phyloP scores from a whole-genome alignment of 2,888 invertebrate genomes.

The Zaprionus obscuricornis region DNA sequence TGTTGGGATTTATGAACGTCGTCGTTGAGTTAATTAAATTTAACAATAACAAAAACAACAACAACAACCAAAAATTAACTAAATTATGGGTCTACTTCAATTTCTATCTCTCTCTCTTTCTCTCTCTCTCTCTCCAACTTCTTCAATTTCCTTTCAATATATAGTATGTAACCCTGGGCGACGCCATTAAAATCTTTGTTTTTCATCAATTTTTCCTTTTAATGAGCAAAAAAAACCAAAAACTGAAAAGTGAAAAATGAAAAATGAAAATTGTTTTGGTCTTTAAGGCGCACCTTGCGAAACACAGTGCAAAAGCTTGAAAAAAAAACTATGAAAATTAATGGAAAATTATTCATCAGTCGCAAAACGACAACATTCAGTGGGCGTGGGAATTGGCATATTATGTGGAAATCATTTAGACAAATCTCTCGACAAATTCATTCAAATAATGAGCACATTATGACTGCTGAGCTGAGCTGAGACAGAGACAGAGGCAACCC shows the following conservation, averaged over 20 bases:
- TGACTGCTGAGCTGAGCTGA: no score
- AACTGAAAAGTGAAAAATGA: no score
- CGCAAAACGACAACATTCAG: not conserved
- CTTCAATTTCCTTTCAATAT: no score
- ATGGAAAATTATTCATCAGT: not conserved
- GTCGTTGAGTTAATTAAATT: conserved; percentile 70
- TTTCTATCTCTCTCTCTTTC: not conserved
- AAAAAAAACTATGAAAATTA: conserved; percentile 22
- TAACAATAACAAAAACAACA: conserved; percentile 25
- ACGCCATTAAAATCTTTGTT: conserved; percentile 57
- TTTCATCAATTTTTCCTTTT: conserved; percentile 62
- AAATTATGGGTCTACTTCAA: conserved; percentile 53
- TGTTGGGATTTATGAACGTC: conserved; percentile 68
- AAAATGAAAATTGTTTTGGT: conserved; percentile 63
- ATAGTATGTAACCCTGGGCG: conserved; percentile 58
- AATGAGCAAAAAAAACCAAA: conserved; percentile 61
- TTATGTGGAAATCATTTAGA: conserved; percentile 28
- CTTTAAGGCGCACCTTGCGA: conserved; percentile 49
- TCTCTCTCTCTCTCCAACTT: not conserved
- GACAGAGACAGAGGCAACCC: no score
- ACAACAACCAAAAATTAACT: conserved; percentile 59
- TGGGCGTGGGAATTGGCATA: conserved; percentile 43
- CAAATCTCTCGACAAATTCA: conserved; percentile 29
- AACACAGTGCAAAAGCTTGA: conserved; percentile 6
- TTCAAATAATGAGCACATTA: conserved; percentile 29